Evolutionary conservation across 2,113 vertebrate species (phyloP), one percentile per base, ranked within the genome.

Genomic region (Prolemur simus): DNA sequence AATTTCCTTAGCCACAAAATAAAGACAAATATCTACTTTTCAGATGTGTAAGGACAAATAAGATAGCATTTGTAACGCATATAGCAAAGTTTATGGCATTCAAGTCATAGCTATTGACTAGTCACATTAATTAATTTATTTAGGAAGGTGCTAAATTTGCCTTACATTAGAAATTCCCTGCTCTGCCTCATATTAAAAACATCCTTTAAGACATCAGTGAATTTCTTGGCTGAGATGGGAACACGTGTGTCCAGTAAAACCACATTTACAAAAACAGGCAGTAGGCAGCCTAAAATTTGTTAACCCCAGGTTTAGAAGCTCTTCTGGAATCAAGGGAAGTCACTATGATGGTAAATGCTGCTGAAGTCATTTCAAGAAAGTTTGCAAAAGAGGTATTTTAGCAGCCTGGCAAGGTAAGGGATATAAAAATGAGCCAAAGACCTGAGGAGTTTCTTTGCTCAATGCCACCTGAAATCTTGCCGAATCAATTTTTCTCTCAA

Each of bases 1-100:
- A 49, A 95, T 95, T 76, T 74, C 9, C 69, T 80, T 60, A 32
- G 11, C 4, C 86, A 91, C 27, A 78, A 95, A 93, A 73, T 81
- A 49, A 84, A 87, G 34, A 68, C 74, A 81, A 78, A 66, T 64
- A 73, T 34, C 34, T 56, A 25, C 15, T 63, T 81, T 93, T 74
- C 68, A 73, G 23, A 90, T 78, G 15, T 66, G 8, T 87, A 37
- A 47, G 32, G n/a, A 76, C 58, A 94, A 58, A 84, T 29, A 91
- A 47, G 27, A 23, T 8, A 47, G 23, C 27, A 90, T 73, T 56
- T 78, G 12, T 47, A 66, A 96, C 73, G 17, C 39, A 14, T 2
- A 68, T n/a, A 94, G 20, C 6, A 52, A 82, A 77, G 32, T 90
- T 71, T 42, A n/a, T 87, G 32, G 34, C 11, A 69, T 69, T 90